These are phyloP conservation scores for Limnephilus auricula DNA, from an alignment of 2,888 invertebrate genomes.

Conservation along the genomic window DNA sequence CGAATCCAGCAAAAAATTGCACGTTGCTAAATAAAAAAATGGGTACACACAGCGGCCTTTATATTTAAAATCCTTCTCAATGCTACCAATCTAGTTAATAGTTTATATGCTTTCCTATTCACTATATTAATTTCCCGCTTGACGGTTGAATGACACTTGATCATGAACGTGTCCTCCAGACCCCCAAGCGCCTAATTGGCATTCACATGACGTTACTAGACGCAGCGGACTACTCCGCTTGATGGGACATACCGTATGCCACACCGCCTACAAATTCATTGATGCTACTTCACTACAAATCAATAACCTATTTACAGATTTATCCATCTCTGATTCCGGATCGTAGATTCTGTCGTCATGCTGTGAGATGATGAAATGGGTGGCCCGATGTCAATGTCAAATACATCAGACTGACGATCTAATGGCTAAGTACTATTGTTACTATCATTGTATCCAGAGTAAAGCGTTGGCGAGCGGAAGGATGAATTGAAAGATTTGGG, in stretches of 20 bases:
- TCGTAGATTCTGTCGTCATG: constrained; percentile 4
- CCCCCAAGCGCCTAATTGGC: background rate
- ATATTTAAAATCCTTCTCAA: background rate
- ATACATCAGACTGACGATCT: constrained; percentile 24
- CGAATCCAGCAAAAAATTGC: too few relatives aligned
- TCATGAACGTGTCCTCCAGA: background rate
- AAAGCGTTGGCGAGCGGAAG: constrained; percentile 2
- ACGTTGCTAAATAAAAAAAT: too few relatives aligned
- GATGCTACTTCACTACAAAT: constrained; percentile 6
- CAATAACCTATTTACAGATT: constrained; percentile 25
- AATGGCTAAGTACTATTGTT: background rate
- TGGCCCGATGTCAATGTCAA: constrained; percentile 41
- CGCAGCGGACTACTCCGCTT: background rate
- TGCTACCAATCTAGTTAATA: background rate
- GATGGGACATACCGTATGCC: background rate
- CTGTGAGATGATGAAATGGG: constrained; percentile 2
- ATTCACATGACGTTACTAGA: background rate
- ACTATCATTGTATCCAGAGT: background rate
- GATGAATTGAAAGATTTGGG: background rate
- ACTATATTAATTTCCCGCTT: background rate
- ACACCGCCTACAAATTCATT: background rate
- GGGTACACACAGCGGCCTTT: too few relatives aligned
- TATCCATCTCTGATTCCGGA: background rate
- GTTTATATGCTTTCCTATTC: background rate
- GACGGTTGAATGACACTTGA: constrained; percentile 24